Percentiles rank a stretch among this genome's conserved stretches.
Evolutionary conservation across 2,888 invertebrate genomes (phyloP).

Genomic region (Steromphala cineraria): DNA sequence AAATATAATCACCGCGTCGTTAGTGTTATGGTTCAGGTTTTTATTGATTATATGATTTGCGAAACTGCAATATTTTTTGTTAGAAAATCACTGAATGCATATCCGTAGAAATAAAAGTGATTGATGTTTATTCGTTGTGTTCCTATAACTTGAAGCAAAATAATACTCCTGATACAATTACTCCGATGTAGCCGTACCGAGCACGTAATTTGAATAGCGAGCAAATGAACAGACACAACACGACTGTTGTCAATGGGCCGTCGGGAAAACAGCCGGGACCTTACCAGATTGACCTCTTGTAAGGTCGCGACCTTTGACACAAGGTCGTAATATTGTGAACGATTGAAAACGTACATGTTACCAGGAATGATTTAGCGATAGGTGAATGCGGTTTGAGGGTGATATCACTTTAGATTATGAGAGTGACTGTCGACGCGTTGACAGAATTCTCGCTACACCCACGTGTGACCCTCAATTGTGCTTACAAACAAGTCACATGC

Average conservation of each 20-base stretch:
- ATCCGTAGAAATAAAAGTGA: background rate
- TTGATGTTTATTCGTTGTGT: background rate
- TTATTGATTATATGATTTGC: slow-evolving; percentile 11
- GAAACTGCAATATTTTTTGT: background rate
- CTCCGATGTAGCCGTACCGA: background rate
- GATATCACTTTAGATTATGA: background rate
- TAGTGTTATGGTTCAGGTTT: background rate
- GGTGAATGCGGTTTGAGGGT: background rate
- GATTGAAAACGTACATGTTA: background rate
- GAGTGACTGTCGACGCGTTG: background rate
- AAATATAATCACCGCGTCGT: background rate
- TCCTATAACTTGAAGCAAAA: background rate
- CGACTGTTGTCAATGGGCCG: background rate
- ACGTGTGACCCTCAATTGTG: background rate
- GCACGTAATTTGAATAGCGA: background rate
- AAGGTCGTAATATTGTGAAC: background rate
- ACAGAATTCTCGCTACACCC: background rate
- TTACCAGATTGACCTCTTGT: slow-evolving; percentile 14
- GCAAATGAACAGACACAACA: background rate
- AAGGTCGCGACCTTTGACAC: slow-evolving; percentile 18
- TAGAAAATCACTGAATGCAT: background rate
- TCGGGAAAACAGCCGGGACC: background rate
- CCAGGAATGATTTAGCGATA: background rate
- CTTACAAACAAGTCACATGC: too few relatives aligned
- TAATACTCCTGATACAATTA: background rate